Base-by-base conservation (phyloP, 2,888 invertebrate genomes). In the Acheta domesticus region DNA sequence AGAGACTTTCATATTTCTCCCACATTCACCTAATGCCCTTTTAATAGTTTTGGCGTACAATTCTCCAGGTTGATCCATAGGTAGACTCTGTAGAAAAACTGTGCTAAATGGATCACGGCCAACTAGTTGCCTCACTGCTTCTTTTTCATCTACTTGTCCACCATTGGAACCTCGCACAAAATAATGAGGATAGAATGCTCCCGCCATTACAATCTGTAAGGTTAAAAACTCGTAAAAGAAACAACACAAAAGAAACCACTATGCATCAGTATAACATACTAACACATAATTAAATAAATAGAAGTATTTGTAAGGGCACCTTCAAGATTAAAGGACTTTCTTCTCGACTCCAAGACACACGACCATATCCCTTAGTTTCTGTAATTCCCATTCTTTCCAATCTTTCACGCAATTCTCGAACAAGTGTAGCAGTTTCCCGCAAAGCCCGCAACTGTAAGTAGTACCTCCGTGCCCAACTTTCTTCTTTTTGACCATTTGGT, bases 121-220 rank as follows among this genome's bases (percentile, higher is more conserved):
- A 23, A 90, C 90, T 0, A 97, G 87, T 0, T 86, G 85, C 83
- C 91, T 92, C 5, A 92, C 90, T 0, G 93, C 91, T 48, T 91
- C 90, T 1, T 91, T 88, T 85, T 95, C 94, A 81, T 91, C 89
- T 0, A 89, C 86, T 79, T 90, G 89, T 78, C 90, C 89, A 2
- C 89, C 88, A 50, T 86, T 85, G 23, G 87, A 85, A 12, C 87
- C 84, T 50, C 91, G 89, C 23, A 92, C 86, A 87, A 95, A 98
- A 86, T 94, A 98, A 86, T 97, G 93, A 0, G 98, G 98, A 87
- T 97, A 98, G 87, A 97, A 97, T 2, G 97, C 97, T 2, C 95
- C 96, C 80, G 93, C 92, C 62, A 95, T 87, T n/a, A 93, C 89
- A 74, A 95, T 86, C 93, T 94, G 85, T 11, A 82, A 78, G 78